These are phyloP conservation scores for Poeciliopsis paucimaculata DNA, from an alignment of 2,797 vertebrate species.

Conservation along the genomic window DNA sequence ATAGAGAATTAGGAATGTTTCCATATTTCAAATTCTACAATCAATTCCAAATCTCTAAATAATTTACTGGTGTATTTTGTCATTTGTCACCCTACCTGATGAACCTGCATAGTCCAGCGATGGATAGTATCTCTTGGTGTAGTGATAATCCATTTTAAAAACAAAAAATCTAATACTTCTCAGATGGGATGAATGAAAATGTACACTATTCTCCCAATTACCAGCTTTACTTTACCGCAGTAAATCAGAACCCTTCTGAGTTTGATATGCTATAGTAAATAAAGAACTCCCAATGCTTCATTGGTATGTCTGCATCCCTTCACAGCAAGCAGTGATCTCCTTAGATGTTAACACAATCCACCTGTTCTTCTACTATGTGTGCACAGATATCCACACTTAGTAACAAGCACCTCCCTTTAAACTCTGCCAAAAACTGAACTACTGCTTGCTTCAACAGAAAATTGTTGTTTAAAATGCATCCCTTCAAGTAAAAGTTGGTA, in stretches of 20 bases:
- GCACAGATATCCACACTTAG: constrained; percentile 22
- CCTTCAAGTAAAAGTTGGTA: constrained; percentile 1
- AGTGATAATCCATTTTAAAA: constrained; percentile 62
- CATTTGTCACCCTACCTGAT: constrained; percentile 53
- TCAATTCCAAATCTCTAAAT: neutral
- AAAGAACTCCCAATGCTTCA: constrained; percentile 16
- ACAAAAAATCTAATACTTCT: constrained; percentile 25
- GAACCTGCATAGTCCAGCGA: constrained; percentile 33
- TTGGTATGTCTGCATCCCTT: constrained; percentile 7
- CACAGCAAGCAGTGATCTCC: constrained; percentile 16
- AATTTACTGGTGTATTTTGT: neutral
- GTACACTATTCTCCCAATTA: constrained; percentile 12
- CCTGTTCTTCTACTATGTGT: constrained; percentile 16
- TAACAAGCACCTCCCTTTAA: constrained; percentile 43
- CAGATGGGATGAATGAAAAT: constrained; percentile 8
- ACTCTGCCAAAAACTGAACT: constrained; percentile 41
- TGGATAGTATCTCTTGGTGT: constrained; percentile 36
- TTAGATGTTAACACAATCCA: constrained; percentile 23
- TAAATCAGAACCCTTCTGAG: constrained; percentile 9
- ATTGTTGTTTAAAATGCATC: constrained; percentile 26
- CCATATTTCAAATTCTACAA: neutral
- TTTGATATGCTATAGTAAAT: neutral
- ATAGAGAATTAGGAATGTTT: neutral
- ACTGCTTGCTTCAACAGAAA: constrained; percentile 24
- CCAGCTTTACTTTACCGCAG: constrained; percentile 16